Base-by-base conservation (phyloP, 2,888 invertebrate genomes). In the Celastrina argiolus region DNA sequence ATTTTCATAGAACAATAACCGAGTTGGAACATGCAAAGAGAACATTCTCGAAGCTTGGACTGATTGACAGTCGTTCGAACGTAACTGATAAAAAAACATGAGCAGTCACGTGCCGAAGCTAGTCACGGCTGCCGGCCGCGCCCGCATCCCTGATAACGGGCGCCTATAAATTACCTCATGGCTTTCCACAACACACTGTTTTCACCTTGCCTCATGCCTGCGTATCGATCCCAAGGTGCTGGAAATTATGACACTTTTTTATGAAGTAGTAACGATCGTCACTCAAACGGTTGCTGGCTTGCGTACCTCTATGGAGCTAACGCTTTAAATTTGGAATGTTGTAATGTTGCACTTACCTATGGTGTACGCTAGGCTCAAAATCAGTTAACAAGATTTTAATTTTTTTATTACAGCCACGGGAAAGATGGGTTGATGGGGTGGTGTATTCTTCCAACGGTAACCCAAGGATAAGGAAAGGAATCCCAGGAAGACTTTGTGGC, bases 71-170 rank as follows among this genome's bases (percentile, higher is more conserved):
- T 66, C 73, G 2, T 31, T 74, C 75, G 75, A 79, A 79, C 81
- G 81, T 82, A 81, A 51, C 51, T 58, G 58, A 58, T 58, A 58
- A 58, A 58, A 58, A 58, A 59, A 59, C 59, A 59, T 31, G 34
- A 31, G 59, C 59, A 76, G 84, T 81, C 87, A 84, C 87, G 87
- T 87, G 87, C 83, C 82, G 86, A 78, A 86, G 86, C 81, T 78
- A 77, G 75, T 75, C 78, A 79, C 80, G 80, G 78, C 76, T 78
- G 76, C 76, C 69, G 71, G 73, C 75, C 69, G 86, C 69, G 86
- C 89, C 88, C 89, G 88, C 89, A 88, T 89, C 75, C 74, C 66
- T 56, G 90, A 89, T 90, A 90, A 90, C 89, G 85, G 81, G 78
- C 82, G 78, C 74, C 80, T 79, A 89, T 90, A 90, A 89, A 90